Base-by-base conservation (phyloP, 1,140 invertebrate genomes). In the Schmidtea mediterranea region DNA sequence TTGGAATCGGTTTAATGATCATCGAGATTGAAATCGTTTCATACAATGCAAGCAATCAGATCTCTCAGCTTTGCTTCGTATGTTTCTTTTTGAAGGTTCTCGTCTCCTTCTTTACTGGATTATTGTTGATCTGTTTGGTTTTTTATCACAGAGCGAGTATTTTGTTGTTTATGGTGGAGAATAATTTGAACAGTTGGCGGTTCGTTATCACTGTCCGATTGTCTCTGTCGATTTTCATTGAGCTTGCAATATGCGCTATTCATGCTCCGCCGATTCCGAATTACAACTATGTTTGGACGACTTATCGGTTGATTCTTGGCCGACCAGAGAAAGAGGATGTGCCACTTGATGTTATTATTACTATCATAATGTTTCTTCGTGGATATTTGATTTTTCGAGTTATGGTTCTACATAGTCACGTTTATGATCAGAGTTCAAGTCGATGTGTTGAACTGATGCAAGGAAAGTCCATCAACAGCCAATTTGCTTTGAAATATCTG, bases 301-400 rank as follows among this genome's bases (percentile, higher is more conserved):
- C 26, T 32, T 32, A 32, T 10, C 3, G 26, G 10, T 32, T 32
- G 10, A 3, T 32, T 6, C 26, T 32, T 32, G 26, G 26, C 10
- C 26, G 26, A 6, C 26, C 22, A 15, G 45, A 16, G 6, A n/a
- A 40, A n/a, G 19, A 21, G 13, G 39, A 40, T 15, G 43, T 45
- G 13, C 21, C 43, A 5, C 6, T 48, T 16, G 83, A 90, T 65
- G 82, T 90, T 51, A 77, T 82, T 53, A 73, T 92, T 52, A 89
- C 83, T 58, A 70, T 94, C 63, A 86, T 86, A 56, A 94, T 92
- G 86, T 94, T 92, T 74, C 75, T 87, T 62, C 75, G 87, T 59
- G 76, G 92, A 56, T 94, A 92, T 72, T 76, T 92, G 66, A 87
- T 94, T 66, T 90, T 84, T 71, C 76, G 86, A 58, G 86, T 90